Evolutionary conservation across 2,797 vertebrate genomes (phyloP), one percentile per base, ranked within the genome.

Genomic region (Ambastaia sidthimunki): DNA sequence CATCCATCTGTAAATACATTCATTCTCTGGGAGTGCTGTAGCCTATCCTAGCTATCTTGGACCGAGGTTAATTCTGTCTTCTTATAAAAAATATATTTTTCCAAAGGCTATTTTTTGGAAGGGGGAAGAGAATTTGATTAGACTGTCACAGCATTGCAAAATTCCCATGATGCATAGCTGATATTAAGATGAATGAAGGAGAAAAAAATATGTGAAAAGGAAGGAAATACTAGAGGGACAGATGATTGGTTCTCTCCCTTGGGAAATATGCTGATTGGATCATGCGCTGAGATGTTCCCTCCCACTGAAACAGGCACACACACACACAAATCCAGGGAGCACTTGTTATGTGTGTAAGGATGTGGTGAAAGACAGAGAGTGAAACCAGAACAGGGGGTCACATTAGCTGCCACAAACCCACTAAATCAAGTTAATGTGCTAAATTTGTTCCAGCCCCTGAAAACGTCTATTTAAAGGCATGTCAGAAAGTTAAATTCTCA

Each of bases 351-450:
- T 15, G 65, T 28, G 59, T 63, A 57, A 60, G 0, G 9, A 77
- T 23, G 41, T 55, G 18, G 75, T 47, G 50, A 57, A n/a, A 48
- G 23, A 44, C 25, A 10, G 37, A 52, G 57, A 76, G 76, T 37
- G 44, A 63, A 71, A 71, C 57, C 15, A 6, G 50, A 60, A 62
- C 21, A 21, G 28, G 44, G 57, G 60, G 23, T 78, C 21, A 62
- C 18, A 73, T 62, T 59, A 70, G 67, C 69, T 83, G 80, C 85
- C 73, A 52, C 63, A 74, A 34, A 44, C 71, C 50, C n/a, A 62
- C 54, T 82, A 83, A 89, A 87, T 85, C 74, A 86, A 76, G 84
- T 81, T 87, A 85, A 74, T 70, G 31, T 78, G 47, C 88, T 83
- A 72, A 72, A 86, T 89, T 87, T 84, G 80, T 85, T 84, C 81